A percentile compares a stretch with the other conserved stretches of the same genome.
Evolutionary conservation across 2,113 vertebrate genomes (phyloP).

Genomic region (Heterocephalus glaber): DNA sequence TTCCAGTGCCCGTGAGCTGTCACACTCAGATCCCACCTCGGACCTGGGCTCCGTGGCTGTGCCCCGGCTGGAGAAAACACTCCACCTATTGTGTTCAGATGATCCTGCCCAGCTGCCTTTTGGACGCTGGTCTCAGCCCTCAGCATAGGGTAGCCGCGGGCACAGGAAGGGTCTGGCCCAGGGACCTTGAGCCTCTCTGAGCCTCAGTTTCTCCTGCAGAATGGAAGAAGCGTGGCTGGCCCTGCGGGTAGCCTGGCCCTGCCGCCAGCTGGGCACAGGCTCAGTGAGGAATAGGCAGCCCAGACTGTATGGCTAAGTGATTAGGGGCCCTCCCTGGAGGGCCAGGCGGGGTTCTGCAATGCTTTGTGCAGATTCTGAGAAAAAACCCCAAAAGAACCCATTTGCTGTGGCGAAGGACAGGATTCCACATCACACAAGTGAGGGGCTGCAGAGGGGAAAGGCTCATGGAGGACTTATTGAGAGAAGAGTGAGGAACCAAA

Average conservation of each 20-base stretch:
- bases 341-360: not conserved
- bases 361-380: not conserved
- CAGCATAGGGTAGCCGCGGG: not conserved
- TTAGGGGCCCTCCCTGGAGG: not conserved
- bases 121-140: too few species aligned
- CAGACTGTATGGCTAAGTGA: too few species aligned
- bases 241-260: not conserved
- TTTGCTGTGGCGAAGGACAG: not conserved
- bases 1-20: accelerated
- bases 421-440: not conserved
- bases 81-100: accelerated
- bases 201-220: not conserved
- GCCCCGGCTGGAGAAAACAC: not conserved
- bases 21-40: accelerated
- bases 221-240: accelerated
- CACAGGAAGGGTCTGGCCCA: not conserved
- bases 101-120: not conserved
- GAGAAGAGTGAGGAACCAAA: not conserved
- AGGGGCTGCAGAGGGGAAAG: not conserved
- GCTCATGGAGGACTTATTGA: not conserved
- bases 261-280: not conserved
- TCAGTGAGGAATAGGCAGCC: not conserved
- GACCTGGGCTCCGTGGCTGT: not conserved
- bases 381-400: not conserved
- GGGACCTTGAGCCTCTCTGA: not conserved